Base-by-base conservation (phyloP, 1,140 invertebrate genomes). In the Ephestia elutella region DNA sequence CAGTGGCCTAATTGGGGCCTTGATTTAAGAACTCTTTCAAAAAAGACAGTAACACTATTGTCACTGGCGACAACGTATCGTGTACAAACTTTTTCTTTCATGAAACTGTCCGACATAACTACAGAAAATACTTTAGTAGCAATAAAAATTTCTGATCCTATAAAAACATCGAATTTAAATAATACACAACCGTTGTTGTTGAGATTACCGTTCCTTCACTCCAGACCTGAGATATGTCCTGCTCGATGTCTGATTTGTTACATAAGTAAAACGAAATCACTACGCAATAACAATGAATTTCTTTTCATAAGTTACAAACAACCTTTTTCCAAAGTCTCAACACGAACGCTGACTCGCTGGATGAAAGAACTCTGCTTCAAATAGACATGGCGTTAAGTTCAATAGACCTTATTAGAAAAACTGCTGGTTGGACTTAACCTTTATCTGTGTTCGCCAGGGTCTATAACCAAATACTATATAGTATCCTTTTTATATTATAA, bases 31-130 rank as follows among this genome's bases (percentile, higher is more conserved):
- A 49, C 19, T 13, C 11, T 25, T 8, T 15, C 56, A 4, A 57
- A 57, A 15, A 57, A 57, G 17, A 25, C n/a, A 8, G 44, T 49
- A 28, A 49, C 44, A 3, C n/a, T 57, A 15, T 15, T 57, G n/a
- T 38, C 48, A 7, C 28, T 57, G 28, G 38, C 17, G 5, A 38
- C 54, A 1, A 32, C 15, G 5, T 32, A 56, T 7, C 9, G 54
- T 9, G 54, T 21, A 20, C 54, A 56, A 17, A 56, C 54, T 18
- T 15, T 56, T 9, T 38, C 54, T 8, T 19, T 56, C 8, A 56
- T 56, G 11, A 28, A 28, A 28, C 8, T 28, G 8, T 28, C 25
- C 25, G 20, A 44, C 11, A 56, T 56, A 5, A 44, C 38, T 17
- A 38, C 38, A 11, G 20, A 38, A 2, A 10, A 2, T 2, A 32